Evolutionary conservation across 2,888 invertebrate species (phyloP).

Genomic region (Craniophora ligustri): DNA sequence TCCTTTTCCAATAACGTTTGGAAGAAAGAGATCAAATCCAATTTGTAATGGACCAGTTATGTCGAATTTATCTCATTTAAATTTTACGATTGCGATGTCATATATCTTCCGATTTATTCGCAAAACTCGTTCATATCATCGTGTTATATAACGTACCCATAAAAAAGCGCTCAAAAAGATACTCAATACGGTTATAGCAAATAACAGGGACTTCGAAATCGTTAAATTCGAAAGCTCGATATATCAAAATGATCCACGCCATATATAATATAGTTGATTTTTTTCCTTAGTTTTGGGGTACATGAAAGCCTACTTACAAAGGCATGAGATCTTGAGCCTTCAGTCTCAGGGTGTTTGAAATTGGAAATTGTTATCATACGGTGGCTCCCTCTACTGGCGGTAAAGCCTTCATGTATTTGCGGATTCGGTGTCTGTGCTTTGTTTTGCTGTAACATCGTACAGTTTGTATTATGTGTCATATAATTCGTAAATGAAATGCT

Average conservation of each 20-base stretch:
- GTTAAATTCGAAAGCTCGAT: constrained; percentile 44
- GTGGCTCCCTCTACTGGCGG: constrained; percentile 38
- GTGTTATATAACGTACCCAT: constrained; percentile 25
- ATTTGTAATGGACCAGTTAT: no score
- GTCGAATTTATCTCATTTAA: no score
- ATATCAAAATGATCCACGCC: constrained; percentile 27
- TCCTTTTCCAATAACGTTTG: no score
- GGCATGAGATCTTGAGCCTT: constrained; percentile 74
- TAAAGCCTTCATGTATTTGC: constrained; percentile 56
- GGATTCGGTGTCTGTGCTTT: constrained; percentile 54
- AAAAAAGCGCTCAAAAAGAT: constrained; percentile 41
- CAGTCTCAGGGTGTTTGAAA: constrained; percentile 61
- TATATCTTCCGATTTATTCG: constrained; percentile 22
- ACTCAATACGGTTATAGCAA: constrained; percentile 36
- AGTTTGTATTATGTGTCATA: constrained; percentile 44
- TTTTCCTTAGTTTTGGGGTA: constrained; percentile 54
- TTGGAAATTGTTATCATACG: constrained; percentile 68
- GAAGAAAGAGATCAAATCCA: no score
- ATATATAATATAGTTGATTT: constrained; percentile 14
- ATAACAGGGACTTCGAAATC: constrained; percentile 40
- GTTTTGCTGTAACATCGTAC: constrained; percentile 53
- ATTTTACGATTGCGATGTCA: no score
- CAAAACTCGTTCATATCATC: no score
- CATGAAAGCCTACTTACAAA: constrained; percentile 68
- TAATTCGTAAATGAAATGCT: constrained; percentile 36